These are phyloP conservation scores for Chrysolina americana DNA, from an alignment of 2,888 invertebrate genomes.

Conservation along the genomic window DNA sequence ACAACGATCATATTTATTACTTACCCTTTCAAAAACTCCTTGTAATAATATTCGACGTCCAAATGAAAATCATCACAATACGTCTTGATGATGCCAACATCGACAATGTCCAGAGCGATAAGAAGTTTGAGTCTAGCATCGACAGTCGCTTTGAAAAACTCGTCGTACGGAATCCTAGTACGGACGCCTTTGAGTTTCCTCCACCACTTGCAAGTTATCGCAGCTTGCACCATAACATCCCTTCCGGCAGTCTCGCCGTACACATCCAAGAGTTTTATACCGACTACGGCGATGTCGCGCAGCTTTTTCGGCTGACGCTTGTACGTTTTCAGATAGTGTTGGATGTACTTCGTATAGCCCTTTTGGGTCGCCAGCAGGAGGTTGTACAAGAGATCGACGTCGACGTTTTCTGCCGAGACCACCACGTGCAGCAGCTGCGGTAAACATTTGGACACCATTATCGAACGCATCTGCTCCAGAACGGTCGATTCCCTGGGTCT, in stretches of 20 bases:
- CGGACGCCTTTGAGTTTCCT: constrained; percentile 46
- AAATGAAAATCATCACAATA: constrained; percentile 70
- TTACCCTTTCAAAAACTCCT: constrained; percentile 52
- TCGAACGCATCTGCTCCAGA: constrained; percentile 6
- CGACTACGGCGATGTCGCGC: constrained; percentile 54
- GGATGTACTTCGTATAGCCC: constrained; percentile 45
- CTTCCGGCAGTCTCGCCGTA: constrained; percentile 43
- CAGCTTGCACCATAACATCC: constrained; percentile 48
- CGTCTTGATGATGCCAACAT: constrained; percentile 64
- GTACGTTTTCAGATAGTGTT: constrained; percentile 52
- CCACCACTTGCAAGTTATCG: constrained; percentile 61
- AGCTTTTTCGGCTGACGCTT: constrained; percentile 60
- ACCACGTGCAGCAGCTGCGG: constrained; percentile 64
- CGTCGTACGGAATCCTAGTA: constrained; percentile 53
- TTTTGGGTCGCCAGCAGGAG: constrained; percentile 32
- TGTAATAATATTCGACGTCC: constrained; percentile 56
- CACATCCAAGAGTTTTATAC: constrained; percentile 52
- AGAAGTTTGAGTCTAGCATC: constrained; percentile 55
- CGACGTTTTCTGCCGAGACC: constrained; percentile 59
- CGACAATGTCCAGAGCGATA: constrained; percentile 51
- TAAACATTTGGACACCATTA: constrained; percentile 54
- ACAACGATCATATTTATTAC: background rate
- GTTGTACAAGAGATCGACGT: constrained; percentile 38
- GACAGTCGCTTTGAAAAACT: constrained; percentile 55
- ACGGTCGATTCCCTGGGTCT: background rate